phyloP scores from a whole-genome alignment of 2,113 vertebrate genomes.

The Paralichthys olivaceus region DNA sequence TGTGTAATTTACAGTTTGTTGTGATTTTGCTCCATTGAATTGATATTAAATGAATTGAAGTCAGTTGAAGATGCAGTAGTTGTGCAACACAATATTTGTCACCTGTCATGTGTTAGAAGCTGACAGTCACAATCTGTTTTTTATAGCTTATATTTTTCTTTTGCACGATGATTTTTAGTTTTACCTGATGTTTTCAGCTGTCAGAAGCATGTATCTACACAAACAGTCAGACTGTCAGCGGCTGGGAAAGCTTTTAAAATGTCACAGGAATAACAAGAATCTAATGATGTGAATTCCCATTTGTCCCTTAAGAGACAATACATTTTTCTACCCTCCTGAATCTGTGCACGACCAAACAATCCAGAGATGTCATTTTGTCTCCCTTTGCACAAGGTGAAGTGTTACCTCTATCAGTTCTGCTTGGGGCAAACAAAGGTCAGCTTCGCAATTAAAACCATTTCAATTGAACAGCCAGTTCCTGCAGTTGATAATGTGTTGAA shows the following conservation, averaged over 20 bases:
- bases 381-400: background rate
- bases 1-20: too few species aligned
- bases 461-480: constrained; percentile 11
- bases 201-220: background rate
- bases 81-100: too few species aligned
- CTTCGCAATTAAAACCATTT: constrained; percentile 40
- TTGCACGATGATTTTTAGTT: too few species aligned
- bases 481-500: constrained; percentile 33
- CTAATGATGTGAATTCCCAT: background rate
- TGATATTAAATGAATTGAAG: too few species aligned
- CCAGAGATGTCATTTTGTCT: background rate
- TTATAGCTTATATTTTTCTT: background rate
- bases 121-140: constrained; percentile 3
- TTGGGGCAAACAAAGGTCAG: constrained; percentile 5
- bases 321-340: background rate
- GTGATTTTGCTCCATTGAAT: too few species aligned
- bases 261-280: background rate
- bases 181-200: background rate
- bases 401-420: constrained; percentile 5
- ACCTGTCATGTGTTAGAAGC: too few species aligned
- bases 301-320: background rate
- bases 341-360: background rate
- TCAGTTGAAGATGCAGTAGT: too few species aligned
- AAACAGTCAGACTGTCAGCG: background rate
- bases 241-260: constrained; percentile 12